Evolutionary conservation across 2,888 invertebrate genomes (phyloP).

Genomic region (Dusona sp.): DNA sequence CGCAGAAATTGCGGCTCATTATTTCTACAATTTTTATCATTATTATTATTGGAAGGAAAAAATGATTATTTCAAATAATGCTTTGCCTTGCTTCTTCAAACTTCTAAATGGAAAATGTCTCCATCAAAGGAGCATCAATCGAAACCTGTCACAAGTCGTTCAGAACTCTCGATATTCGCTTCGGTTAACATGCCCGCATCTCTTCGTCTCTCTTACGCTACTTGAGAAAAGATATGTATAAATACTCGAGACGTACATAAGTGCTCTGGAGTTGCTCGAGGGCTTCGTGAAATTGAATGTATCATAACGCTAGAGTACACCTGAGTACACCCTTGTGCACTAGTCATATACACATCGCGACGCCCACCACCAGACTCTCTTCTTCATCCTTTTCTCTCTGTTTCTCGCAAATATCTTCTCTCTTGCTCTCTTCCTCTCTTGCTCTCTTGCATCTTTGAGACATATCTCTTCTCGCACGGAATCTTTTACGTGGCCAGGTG

Average conservation of each 20-base stretch:
- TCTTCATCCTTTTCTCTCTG: background rate
- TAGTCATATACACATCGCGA: conserved; percentile 46
- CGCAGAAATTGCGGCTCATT: background rate
- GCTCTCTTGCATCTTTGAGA: conserved; percentile 16
- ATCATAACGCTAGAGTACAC: conserved; percentile 60
- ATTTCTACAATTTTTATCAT: background rate
- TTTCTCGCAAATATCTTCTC: conserved; percentile 10
- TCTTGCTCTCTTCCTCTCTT: conserved; percentile 10
- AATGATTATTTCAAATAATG: background rate
- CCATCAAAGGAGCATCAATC: conserved; percentile 8
- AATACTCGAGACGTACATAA: conserved; percentile 55
- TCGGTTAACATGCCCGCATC: conserved; percentile 26
- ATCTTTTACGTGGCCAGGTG: conserved; percentile 53
- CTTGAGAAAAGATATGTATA: conserved; percentile 51
- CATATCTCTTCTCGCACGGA: conserved; percentile 40
- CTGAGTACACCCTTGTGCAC: conserved; percentile 55
- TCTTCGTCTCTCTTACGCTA: background rate
- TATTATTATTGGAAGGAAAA: background rate
- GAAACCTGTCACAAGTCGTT: conserved; percentile 16
- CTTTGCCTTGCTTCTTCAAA: background rate
- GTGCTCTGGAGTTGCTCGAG: conserved; percentile 42
- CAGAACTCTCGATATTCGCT: conserved; percentile 23
- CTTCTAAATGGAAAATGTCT: background rate
- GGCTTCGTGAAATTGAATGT: conserved; percentile 66
- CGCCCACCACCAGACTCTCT: conserved; percentile 57